A percentile compares a stretch with the other conserved stretches of the same genome.
Evolutionary conservation across 2,888 invertebrate genomes (phyloP).

Genomic region (Campaea margaritaria): DNA sequence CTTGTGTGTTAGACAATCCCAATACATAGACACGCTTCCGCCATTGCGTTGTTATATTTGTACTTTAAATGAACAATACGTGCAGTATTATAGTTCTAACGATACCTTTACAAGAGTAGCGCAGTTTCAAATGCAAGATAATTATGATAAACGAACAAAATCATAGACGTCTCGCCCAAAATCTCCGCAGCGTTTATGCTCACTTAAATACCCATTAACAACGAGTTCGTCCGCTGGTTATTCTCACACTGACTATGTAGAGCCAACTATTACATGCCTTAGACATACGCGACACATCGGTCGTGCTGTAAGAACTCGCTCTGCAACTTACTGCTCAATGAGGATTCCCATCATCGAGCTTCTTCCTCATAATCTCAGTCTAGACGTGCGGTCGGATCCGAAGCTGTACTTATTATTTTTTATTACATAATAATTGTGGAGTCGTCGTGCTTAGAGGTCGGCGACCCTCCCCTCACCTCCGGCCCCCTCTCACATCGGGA

Average conservation of each 20-base stretch:
- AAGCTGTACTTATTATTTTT: constrained; percentile 66
- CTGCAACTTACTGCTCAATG: constrained; percentile 40
- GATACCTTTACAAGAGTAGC: background rate
- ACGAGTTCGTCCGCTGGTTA: constrained; percentile 3
- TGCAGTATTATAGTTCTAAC: no score
- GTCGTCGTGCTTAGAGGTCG: constrained; percentile 67
- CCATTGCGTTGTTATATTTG: no score
- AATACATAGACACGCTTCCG: no score
- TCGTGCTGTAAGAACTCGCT: constrained; percentile 6
- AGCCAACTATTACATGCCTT: constrained; percentile 19
- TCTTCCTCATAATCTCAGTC: constrained; percentile 59
- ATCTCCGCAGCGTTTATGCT: constrained; percentile 8
- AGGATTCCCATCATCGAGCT: constrained; percentile 37
- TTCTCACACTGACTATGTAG: constrained; percentile 33
- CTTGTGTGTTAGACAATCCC: no score
- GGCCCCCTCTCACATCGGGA: constrained; percentile 46
- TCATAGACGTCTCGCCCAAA: constrained; percentile 14
- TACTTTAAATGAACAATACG: no score
- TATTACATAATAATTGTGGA: constrained; percentile 72
- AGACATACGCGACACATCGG: constrained; percentile 10
- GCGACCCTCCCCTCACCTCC: constrained; percentile 51
- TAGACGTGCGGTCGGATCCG: constrained; percentile 57
- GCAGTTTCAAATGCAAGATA: background rate
- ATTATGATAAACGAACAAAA: constrained; percentile 2
- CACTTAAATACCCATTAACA: constrained; percentile 31